These are phyloP conservation scores for Borostomias antarcticus DNA, from an alignment of 2,797 vertebrate genomes.

Conservation along the genomic window DNA sequence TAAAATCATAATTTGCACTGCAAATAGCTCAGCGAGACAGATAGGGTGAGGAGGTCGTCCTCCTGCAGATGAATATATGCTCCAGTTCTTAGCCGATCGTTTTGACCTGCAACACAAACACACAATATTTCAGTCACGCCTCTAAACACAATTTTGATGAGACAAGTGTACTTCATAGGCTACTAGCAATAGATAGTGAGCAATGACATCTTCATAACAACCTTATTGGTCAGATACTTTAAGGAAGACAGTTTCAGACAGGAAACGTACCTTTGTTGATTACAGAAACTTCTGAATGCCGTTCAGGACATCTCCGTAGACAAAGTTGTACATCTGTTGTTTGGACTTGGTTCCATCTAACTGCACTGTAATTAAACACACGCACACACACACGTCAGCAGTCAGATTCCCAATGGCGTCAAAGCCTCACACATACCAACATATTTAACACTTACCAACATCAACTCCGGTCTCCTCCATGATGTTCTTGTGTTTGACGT, in stretches of 20 bases:
- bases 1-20: slow-evolving; percentile 66
- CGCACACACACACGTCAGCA: slow-evolving; percentile 14
- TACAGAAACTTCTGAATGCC: slow-evolving; percentile 74
- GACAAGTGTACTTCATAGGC: background rate
- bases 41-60: slow-evolving; percentile 61
- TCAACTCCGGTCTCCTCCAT: slow-evolving; percentile 85
- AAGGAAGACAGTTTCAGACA: background rate
- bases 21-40: slow-evolving; percentile 56
- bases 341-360: slow-evolving; percentile 87
- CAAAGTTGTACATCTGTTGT: slow-evolving; percentile 84
- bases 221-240: background rate
- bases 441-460: slow-evolving; percentile 80
- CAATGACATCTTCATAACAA: background rate
- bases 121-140: background rate
- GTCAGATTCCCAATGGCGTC: background rate
- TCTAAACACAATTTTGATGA: background rate
- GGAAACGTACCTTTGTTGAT: slow-evolving; percentile 67
- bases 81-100: slow-evolving; percentile 58
- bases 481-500: slow-evolving; percentile 85
- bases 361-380: slow-evolving; percentile 76
- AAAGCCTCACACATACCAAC: no score
- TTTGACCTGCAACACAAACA: slow-evolving; percentile 61
- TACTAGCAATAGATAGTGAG: background rate
- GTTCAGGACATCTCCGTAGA: slow-evolving; percentile 85
- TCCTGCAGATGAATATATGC: slow-evolving; percentile 60